A percentile compares a stretch with the other conserved stretches of the same genome.
Evolutionary conservation across 2,113 vertebrate genomes (phyloP).

Genomic region (Ctenomys sociabilis): DNA sequence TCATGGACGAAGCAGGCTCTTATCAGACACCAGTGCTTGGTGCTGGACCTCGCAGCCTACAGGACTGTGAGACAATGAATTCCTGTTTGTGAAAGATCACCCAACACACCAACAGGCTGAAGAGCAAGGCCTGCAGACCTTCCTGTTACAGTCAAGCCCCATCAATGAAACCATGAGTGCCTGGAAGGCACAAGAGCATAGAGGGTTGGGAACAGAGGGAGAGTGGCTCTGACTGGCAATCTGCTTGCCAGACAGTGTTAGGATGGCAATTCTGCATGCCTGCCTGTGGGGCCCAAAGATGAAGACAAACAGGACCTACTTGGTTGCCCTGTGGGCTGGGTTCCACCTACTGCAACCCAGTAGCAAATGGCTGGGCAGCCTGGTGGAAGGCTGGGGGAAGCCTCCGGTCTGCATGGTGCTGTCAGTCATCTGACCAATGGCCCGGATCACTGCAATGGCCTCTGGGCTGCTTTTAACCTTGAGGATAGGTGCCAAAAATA

Average conservation of each 20-base stretch:
- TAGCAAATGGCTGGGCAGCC: accelerated
- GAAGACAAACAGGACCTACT: not conserved
- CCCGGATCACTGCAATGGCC: not conserved
- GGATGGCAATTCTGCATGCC: not conserved
- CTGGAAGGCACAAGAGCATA: no score
- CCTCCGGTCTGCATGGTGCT: accelerated
- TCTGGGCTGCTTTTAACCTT: not conserved
- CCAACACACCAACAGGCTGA: no score
- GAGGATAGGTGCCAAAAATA: not conserved
- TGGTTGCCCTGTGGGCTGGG: not conserved
- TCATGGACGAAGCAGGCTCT: not conserved
- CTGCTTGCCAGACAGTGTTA: not conserved
- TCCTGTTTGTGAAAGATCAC: not conserved
- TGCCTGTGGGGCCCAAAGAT: not conserved
- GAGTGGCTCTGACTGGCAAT: not conserved
- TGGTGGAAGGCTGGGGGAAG: not conserved
- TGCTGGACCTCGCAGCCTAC: not conserved
- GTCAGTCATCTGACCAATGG: not conserved
- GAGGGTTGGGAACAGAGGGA: not conserved
- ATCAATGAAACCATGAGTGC: accelerated
- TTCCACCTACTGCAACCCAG: not conserved
- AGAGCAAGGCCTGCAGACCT: not conserved
- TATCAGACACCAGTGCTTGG: not conserved
- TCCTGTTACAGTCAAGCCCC: not conserved
- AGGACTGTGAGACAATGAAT: not conserved